Evolutionary conservation across 2,113 vertebrate genomes (phyloP), one percentile per base, ranked within the genome.

Genomic region (Seriola dumerili): DNA sequence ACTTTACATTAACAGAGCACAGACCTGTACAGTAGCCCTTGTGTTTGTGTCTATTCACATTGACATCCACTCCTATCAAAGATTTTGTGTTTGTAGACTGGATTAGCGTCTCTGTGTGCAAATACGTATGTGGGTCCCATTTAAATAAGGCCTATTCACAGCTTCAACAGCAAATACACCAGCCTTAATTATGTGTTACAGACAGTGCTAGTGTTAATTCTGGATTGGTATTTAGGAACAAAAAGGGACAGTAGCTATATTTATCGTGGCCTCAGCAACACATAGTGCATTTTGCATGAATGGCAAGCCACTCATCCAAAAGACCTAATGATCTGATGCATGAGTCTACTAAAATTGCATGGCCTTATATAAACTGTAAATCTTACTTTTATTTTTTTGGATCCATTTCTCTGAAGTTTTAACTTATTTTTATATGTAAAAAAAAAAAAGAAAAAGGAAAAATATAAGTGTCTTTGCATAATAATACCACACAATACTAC

Each of bases 341-440:
- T 93, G 93, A 92, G 86, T 91, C 83, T 88, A 75, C 82, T 81
- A 88, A 91, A 90, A 88, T 91, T 90, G 93, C 93, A 94, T 93
- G 93, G 94, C 93, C 92, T 94, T 94, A 94, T 87, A 89, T 76
- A 81, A 91, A 85, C 75, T 93, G 88, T 91, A 94, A 88, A 93
- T 90, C 81, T 66, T 84, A 74, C 54, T 90, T 90, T 88, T 86
- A 86, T 89, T 85, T 91, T 90, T 92, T 91, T 62, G 59, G 64
- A 87, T 91, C 84, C 46, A 81, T 89, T 91, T 88, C 59, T 91
- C 91, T 82, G 85, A 90, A 90, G 66, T 87, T 91, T 81, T 88
- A 94, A 89, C 83, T 93, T 93, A 94, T 94, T 94, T 94, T 94
- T 94, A 75, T 93, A 94, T 87, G 85, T 89, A 92, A 92, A 87